Evolutionary conservation across 2,888 invertebrate species (phyloP).

Genomic region (Esperia sulphurella): DNA sequence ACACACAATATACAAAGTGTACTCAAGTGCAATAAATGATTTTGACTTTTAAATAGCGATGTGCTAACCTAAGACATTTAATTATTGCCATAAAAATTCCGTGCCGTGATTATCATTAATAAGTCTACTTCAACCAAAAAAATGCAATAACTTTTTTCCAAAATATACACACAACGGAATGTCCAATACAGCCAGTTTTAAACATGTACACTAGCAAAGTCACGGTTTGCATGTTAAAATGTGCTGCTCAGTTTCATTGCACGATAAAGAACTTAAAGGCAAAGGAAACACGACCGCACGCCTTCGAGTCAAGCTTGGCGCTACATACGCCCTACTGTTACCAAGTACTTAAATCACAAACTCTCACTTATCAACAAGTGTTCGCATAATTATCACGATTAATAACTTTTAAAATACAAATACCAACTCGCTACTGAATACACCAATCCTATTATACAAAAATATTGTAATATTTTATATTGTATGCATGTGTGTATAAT

Average conservation of each 20-base stretch:
- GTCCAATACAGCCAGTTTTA: conserved; percentile 41
- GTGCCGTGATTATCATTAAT: conserved; percentile 23
- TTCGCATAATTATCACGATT: conserved; percentile 44
- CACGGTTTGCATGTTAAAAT: background rate
- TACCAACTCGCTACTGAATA: conserved; percentile 72
- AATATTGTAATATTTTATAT: conserved; percentile 68
- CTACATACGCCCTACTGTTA: conserved; percentile 33
- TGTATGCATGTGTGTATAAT: conserved; percentile 70
- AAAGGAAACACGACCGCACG: conserved; percentile 62
- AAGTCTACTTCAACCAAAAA: conserved; percentile 43
- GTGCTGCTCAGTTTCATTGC: conserved; percentile 5
- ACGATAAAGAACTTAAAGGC: conserved; percentile 7
- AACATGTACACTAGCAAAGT: conserved; percentile 13
- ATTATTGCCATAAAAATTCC: no score
- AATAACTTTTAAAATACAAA: conserved; percentile 58
- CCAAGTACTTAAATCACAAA: conserved; percentile 53
- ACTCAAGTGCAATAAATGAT: no score
- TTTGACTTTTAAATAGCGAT: no score
- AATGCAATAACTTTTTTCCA: conserved; percentile 41
- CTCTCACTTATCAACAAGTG: conserved; percentile 51
- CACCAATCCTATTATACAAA: conserved; percentile 75
- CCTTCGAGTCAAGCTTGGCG: conserved; percentile 56
- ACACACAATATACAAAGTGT: no score
- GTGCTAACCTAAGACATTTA: no score
- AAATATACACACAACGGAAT: conserved; percentile 51